Evolutionary conservation across 2,113 vertebrate genomes (phyloP).

Genomic region (Cheilinus undulatus): DNA sequence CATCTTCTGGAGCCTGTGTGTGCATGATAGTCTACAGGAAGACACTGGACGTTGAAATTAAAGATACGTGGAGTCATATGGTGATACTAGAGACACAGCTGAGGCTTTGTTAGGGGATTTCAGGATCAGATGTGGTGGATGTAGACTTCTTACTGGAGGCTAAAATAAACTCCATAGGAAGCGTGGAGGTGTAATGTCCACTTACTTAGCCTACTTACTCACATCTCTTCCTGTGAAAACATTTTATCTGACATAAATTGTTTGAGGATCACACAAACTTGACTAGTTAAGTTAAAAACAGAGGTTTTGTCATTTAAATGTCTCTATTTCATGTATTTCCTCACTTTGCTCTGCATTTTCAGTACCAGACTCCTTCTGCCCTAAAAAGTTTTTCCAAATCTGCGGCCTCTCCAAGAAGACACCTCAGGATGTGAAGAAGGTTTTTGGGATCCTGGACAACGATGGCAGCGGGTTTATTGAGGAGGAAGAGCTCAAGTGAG

Average conservation of each 20-base stretch:
- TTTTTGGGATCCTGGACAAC: slow-evolving; percentile 92
- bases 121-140: background rate
- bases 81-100: background rate
- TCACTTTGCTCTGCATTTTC: slow-evolving; percentile 23
- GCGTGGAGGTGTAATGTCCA: background rate
- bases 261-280: background rate
- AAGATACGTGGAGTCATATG: background rate
- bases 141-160: background rate
- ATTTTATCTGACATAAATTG: background rate
- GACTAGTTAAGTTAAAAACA: background rate
- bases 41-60: background rate
- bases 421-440: slow-evolving; percentile 89
- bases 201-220: slow-evolving; percentile 7
- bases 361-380: slow-evolving; percentile 95
- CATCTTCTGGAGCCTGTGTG: background rate
- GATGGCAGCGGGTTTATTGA: slow-evolving; percentile 94
- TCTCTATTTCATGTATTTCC: accelerated
- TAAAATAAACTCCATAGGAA: background rate
- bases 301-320: background rate
- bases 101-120: background rate
- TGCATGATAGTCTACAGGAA: background rate
- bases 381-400: slow-evolving; percentile 95
- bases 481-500: slow-evolving; percentile 95
- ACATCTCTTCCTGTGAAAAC: background rate
- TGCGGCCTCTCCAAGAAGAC: slow-evolving; percentile 94